Evolutionary conservation across 2,113 vertebrate genomes (phyloP).

Genomic region (Corythaixoides concolor): DNA sequence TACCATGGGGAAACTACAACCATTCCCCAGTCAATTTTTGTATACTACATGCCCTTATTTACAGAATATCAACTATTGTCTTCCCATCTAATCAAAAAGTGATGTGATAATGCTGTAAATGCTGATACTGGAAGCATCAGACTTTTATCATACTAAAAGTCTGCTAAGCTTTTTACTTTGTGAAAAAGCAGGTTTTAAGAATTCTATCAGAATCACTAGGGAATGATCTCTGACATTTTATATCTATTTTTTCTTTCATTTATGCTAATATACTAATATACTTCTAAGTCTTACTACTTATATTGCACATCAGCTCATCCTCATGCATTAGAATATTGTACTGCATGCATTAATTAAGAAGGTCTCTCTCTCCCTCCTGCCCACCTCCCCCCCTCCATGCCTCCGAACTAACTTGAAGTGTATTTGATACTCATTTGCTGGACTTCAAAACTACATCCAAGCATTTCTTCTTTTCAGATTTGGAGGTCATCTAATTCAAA

Average conservation of each 20-base stretch:
- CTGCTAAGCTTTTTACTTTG: neutral
- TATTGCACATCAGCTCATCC: neutral
- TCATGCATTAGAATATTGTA: neutral
- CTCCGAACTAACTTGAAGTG: neutral
- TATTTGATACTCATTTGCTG: neutral
- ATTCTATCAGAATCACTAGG: neutral
- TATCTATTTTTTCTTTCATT: neutral
- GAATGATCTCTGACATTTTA: neutral
- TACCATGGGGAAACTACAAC: neutral
- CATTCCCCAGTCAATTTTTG: neutral
- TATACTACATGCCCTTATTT: neutral
- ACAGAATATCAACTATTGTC: neutral
- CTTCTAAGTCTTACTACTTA: neutral
- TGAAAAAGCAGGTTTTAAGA: neutral
- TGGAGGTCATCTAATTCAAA: neutral
- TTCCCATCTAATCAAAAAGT: neutral
- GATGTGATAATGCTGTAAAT: neutral
- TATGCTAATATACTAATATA: neutral
- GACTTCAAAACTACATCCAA: neutral
- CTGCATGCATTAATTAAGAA: neutral
- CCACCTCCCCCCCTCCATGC: rapidly evolving
- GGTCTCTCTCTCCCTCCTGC: rapidly evolving
- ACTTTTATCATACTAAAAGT: neutral
- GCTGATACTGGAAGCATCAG: neutral
- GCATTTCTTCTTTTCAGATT: neutral